Percentiles rank a stretch among this genome's conserved stretches.
Conservation (phyloP, 2,797 vertebrate genomes). For the Arctocebus calabarensis region DNA sequence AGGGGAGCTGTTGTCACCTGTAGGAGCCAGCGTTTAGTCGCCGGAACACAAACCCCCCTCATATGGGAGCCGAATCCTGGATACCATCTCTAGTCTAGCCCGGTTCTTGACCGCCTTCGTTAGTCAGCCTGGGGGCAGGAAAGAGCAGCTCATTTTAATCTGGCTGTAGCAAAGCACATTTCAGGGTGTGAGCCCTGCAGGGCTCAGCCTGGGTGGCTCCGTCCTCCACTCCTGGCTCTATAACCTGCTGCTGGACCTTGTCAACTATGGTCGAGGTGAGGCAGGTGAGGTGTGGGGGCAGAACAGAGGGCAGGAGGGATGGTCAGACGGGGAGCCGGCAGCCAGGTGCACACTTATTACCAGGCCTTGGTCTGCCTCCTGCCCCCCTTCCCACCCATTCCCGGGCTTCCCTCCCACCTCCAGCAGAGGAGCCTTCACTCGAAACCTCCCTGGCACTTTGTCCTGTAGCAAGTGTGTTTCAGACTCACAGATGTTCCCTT, state of each 20-base stretch:
- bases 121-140: not conserved
- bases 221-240: not conserved
- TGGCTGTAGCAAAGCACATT: not conserved
- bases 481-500: not conserved
- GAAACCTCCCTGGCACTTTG: fast-evolving
- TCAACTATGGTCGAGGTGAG: slow-evolving; percentile 88
- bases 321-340: slow-evolving; percentile 66
- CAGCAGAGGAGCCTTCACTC: not conserved
- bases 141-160: not conserved
- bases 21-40: fast-evolving
- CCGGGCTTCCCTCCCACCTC: not conserved
- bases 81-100: not conserved
- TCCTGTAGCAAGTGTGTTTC: not conserved
- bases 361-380: slow-evolving; percentile 18
- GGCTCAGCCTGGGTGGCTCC: not conserved
- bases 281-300: slow-evolving; percentile 86
- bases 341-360: slow-evolving; percentile 71
- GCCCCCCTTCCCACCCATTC: not conserved
- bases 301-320: slow-evolving; percentile 82
- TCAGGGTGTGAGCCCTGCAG: fast-evolving
- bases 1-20: no score
- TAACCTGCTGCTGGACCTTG: slow-evolving; percentile 79
- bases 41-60: not conserved
- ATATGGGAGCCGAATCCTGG: fast-evolving
- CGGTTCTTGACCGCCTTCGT: no score